Conservation (phyloP, 2,797 vertebrate genomes). For the Acomys russatus region DNA sequence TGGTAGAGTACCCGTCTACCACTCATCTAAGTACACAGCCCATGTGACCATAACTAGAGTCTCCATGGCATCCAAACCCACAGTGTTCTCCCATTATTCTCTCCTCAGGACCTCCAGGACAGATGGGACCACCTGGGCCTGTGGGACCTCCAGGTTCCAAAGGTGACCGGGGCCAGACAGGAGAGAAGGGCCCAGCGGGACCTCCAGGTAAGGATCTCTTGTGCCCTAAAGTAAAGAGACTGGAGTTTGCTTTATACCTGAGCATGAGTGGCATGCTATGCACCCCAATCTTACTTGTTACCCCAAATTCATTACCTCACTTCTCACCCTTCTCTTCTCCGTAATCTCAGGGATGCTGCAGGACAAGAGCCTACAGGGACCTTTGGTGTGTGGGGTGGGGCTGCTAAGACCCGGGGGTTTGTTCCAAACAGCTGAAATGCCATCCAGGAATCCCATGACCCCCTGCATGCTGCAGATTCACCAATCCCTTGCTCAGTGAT, state of each 20-base stretch:
- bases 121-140: slow-evolving; percentile 89
- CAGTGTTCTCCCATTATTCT: not conserved
- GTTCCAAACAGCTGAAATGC: not conserved
- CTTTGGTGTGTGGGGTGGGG: not conserved
- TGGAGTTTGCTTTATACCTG: not conserved
- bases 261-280: rapidly evolving
- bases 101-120: slow-evolving; percentile 91
- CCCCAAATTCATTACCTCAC: not conserved
- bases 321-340: not conserved
- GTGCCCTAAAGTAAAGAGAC: no score
- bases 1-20: not conserved
- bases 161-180: slow-evolving; percentile 91
- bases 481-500: not conserved
- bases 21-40: not conserved
- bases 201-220: slow-evolving; percentile 88
- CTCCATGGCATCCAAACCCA: not conserved
- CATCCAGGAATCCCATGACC: not conserved
- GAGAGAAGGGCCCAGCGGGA: slow-evolving; percentile 91
- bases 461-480: not conserved
- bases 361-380: not conserved
- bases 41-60: not conserved
- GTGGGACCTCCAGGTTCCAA: slow-evolving; percentile 90
- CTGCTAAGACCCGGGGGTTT: not conserved
- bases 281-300: not conserved
- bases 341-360: no score